These are phyloP conservation scores for Chrysolina oricalcia DNA, from an alignment of 2,888 invertebrate genomes.

Conservation along the genomic window DNA sequence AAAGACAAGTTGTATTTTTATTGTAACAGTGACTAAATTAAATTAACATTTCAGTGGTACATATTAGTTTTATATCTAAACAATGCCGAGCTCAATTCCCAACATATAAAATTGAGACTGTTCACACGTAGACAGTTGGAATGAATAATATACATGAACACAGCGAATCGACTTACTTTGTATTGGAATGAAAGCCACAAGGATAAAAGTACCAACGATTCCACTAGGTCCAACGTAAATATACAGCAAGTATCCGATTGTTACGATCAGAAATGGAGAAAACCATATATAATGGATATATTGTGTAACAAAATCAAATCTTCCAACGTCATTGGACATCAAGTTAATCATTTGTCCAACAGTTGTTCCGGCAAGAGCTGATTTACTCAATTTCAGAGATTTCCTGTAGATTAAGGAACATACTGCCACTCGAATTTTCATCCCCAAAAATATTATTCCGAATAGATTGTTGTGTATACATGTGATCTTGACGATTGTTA, in stretches of 20 bases:
- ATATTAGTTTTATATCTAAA: no score
- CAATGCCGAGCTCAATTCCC: no score
- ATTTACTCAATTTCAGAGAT: constrained; percentile 54
- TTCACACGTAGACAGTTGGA: no score
- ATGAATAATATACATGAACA: no score
- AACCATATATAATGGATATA: constrained; percentile 87
- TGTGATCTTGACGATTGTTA: constrained; percentile 71
- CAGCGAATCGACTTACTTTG: constrained; percentile 62
- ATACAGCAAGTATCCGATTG: constrained; percentile 74
- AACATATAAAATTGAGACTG: no score
- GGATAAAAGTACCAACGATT: constrained; percentile 67
- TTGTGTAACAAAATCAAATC: constrained; percentile 87
- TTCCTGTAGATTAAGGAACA: constrained; percentile 86
- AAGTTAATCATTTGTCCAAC: constrained; percentile 60
- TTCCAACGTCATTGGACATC: constrained; percentile 74
- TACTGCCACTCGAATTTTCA: constrained; percentile 87
- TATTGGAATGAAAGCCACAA: constrained; percentile 65
- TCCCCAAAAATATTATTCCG: constrained; percentile 85
- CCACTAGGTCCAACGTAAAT: constrained; percentile 68
- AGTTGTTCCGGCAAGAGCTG: constrained; percentile 56
- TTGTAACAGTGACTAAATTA: no score
- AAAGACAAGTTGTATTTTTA: no score
- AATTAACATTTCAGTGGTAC: no score
- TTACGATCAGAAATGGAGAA: constrained; percentile 77
- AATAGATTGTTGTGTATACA: constrained; percentile 86